Base-by-base conservation (phyloP, 2,113 vertebrate species). In the Catharus fuscescens region DNA sequence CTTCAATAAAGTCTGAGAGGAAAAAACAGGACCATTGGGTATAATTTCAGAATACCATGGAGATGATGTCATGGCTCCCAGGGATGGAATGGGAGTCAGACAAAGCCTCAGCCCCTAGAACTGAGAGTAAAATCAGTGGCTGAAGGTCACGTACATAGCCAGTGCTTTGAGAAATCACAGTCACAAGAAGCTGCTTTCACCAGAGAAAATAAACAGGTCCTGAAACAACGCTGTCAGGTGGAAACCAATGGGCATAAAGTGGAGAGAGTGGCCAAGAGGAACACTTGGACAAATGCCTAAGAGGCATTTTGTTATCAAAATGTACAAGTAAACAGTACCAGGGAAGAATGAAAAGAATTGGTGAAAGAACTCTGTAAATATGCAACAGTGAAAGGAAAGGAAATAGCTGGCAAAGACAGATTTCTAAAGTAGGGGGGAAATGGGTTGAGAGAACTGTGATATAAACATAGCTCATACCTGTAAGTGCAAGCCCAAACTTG, bases 41-140 rank as follows among this genome's bases (percentile, higher is more conserved):
- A 80, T 60, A 23, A 62, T 91, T 91, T 86, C 78, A 92, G 69
- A 94, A 96, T 95, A 56, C 87, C 81, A 76, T 34, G 40, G 61
- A 79, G 84, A 78, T 93, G 81, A 93, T 71, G 62, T 93, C 92
- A 95, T 3, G 12, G 74, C 78, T 93, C 53, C 69, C 70, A 93
- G 3, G 5, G 64, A 83, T 15, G 20, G 62, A 53, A 80, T 5
- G 0, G 78, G 70, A 94, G 95, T 40, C n/a, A 72, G n/a, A 60
- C 3, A 2, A 90, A 90, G 29, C 15, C 71, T 85, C 31, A 14
- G 70, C 66, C 53, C 47, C 29, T 3, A 69, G 67, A 85, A 70
- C 0, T 18, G 24, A 83, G 70, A 44, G 54, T 53, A 88, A 83
- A 89, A 88, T 65, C 88, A 70, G 73, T 66, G 81, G 32, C 67